Evolutionary conservation across 2,888 invertebrate species (phyloP), one percentile per base, ranked within the genome.

Genomic region (Taphrorychus bicolor): DNA sequence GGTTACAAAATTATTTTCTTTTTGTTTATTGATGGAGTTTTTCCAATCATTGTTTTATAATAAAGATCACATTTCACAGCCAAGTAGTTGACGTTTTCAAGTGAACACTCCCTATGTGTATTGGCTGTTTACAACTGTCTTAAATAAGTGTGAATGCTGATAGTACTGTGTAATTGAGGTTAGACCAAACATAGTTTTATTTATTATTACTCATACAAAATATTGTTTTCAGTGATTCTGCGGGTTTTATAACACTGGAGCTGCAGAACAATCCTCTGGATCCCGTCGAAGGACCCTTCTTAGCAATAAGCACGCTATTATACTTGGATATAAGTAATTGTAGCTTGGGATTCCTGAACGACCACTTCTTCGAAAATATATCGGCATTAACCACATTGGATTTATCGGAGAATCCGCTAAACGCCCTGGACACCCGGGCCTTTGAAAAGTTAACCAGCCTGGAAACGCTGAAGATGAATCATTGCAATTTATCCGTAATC

Each of bases 271-370:
- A 91, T 77, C 89, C 88, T 0, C 79, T 90, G 70, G 83, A 83
- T 62, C 79, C 83, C 59, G 85, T 89, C 2, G 86, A 87, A n/a
- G 90, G 88, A 3, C 85, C 87, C 2, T 89, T 91, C 76, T 79
- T 91, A 21, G 84, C 87, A 61, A 89, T 89, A 40, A 84, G 85
- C 66, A 88, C 90, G 0, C 82, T 91, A 54, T 86, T 89, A 72
- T 89, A 88, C 76, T 83, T 91, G 67, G 90, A 91, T 77, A 84
- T 91, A 73, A 89, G 87, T 79, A 85, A 85, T 62, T 90, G 90
- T 79, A 86, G 86, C 56, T 82, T 91, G 23, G 83, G 84, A 16
- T 78, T 77, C 48, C 83, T 91, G 74, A 88, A 88, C 76, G 79
- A 84, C 3, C 84, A 86, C 62, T 91, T 91, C 78, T 91, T 91